phyloP scores from a whole-genome alignment of 2,113 vertebrate species.

The Tretioscincus oriximinensis region DNA sequence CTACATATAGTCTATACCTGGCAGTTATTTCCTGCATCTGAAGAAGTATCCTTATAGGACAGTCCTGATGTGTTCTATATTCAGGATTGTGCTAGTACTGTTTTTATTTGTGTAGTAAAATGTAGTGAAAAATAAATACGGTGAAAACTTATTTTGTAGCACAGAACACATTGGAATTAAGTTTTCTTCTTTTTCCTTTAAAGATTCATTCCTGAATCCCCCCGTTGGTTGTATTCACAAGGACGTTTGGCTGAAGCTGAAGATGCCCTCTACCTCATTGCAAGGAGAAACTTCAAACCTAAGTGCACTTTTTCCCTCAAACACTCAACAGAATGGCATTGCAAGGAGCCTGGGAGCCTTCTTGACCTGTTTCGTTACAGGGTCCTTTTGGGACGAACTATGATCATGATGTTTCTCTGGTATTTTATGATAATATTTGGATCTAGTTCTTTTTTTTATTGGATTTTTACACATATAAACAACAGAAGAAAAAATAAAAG shows the following conservation, averaged over 20 bases:
- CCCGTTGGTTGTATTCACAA: slow-evolving; percentile 82
- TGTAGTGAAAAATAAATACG: too few species aligned
- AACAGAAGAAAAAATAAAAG: too few species aligned
- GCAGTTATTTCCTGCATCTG: too few species aligned
- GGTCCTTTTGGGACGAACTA: slow-evolving; percentile 75
- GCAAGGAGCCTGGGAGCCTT: slow-evolving; percentile 61
- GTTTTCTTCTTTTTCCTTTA: slow-evolving; percentile 36
- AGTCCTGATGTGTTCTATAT: background rate
- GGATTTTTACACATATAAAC: too few species aligned
- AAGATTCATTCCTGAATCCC: slow-evolving; percentile 83
- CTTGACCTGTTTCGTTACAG: slow-evolving; percentile 74
- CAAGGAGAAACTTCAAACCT: slow-evolving; percentile 71
- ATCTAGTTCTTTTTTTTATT: background rate
- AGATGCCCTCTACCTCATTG: slow-evolving; percentile 74
- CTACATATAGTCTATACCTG: too few species aligned
- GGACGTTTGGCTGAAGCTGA: slow-evolving; percentile 77
- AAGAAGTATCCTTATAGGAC: too few species aligned
- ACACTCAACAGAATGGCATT: slow-evolving; percentile 52
- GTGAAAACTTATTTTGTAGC: background rate
- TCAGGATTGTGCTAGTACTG: background rate
- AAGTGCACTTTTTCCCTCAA: slow-evolving; percentile 70
- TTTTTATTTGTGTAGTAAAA: too few species aligned
- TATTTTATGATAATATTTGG: slow-evolving; percentile 48
- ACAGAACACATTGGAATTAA: background rate
- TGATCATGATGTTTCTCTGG: slow-evolving; percentile 83